phyloP scores from a whole-genome alignment of 2,888 invertebrate species.

The Blastobasis lacticolella region DNA sequence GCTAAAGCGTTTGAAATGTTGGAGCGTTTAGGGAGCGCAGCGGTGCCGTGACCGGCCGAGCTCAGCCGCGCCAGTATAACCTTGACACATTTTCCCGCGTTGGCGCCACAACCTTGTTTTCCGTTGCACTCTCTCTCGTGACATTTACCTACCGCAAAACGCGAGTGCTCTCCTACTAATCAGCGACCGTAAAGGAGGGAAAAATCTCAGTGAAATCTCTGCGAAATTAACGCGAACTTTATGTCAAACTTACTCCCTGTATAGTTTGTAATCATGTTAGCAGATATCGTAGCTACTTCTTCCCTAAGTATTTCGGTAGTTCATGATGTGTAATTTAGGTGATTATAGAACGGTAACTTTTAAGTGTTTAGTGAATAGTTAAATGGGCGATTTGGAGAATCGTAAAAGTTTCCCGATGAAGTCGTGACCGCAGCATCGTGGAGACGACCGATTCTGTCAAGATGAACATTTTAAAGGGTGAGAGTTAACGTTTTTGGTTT shows the following conservation, averaged over 20 bases:
- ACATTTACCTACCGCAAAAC: conserved; percentile 57
- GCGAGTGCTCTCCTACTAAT: conserved; percentile 42
- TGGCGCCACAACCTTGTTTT: conserved; percentile 59
- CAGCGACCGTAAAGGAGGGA: conserved; percentile 25
- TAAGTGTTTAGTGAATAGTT: conserved; percentile 8
- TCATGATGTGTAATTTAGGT: conserved; percentile 4
- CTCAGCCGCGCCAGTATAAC: conserved; percentile 47
- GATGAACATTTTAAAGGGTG: conserved; percentile 51
- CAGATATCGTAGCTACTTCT: background rate
- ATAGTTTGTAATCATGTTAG: background rate
- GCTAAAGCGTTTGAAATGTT: conserved; percentile 28
- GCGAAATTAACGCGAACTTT: conserved; percentile 6
- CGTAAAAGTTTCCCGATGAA: conserved; percentile 23
- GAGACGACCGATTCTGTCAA: conserved; percentile 35
- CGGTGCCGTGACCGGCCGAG: conserved; percentile 41
- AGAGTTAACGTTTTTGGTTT: conserved; percentile 17
- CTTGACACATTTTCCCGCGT: conserved; percentile 72
- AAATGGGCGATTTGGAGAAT: conserved; percentile 12
- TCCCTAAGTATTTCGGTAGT: background rate
- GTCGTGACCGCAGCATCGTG: conserved; percentile 40
- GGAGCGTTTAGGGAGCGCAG: conserved; percentile 28
- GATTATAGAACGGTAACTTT: conserved; percentile 2
- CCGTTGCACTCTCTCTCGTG: conserved; percentile 61
- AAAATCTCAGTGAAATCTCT: conserved; percentile 12
- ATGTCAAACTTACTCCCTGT: background rate